Percentiles rank a stretch among this genome's conserved stretches.
These are phyloP conservation scores for Climacteris rufus DNA, from an alignment of 2,113 vertebrate species.

Conservation along the genomic window DNA sequence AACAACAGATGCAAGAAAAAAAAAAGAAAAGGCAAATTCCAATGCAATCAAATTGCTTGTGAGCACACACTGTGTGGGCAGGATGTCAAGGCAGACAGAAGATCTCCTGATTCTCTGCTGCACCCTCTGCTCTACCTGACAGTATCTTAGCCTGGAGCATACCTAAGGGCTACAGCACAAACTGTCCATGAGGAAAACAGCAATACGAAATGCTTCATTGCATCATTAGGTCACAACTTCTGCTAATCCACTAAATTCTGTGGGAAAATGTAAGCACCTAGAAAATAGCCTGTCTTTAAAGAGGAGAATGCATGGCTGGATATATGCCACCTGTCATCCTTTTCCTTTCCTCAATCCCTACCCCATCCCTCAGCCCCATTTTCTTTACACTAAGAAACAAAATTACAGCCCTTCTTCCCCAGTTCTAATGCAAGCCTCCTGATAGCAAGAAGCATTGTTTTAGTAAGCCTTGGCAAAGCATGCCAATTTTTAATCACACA, in stretches of 20 bases:
- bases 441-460: background rate
- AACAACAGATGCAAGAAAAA: background rate
- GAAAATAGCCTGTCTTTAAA: constrained; percentile 15
- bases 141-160: constrained; percentile 33
- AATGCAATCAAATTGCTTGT: background rate
- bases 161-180: constrained; percentile 12
- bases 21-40: background rate
- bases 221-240: constrained; percentile 58
- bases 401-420: background rate
- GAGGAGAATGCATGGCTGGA: background rate
- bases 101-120: background rate
- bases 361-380: background rate
- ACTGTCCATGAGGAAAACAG: constrained; percentile 33
- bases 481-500: background rate
- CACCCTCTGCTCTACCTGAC: background rate
- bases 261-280: background rate
- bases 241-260: constrained; percentile 11
- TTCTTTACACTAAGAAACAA: background rate
- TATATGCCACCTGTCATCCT: constrained; percentile 2
- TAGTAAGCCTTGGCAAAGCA: background rate
- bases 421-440: background rate
- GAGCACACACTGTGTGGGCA: background rate
- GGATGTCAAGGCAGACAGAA: background rate
- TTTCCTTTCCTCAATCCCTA: background rate
- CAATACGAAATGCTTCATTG: constrained; percentile 20